phyloP scores from a whole-genome alignment of 2,113 vertebrate species.

The Sus scrofa region DNA sequence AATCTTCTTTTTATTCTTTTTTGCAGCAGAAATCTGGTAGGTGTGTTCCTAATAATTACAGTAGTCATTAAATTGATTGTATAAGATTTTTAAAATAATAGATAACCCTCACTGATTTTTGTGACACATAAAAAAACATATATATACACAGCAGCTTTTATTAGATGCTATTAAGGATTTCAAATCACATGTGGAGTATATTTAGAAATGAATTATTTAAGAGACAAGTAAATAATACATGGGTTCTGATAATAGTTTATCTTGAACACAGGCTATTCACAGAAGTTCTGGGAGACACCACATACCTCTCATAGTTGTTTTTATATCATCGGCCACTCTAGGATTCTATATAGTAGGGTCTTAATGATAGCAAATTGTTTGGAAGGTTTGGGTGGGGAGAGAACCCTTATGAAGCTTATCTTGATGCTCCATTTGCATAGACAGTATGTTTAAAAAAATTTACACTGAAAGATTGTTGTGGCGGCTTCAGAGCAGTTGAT shows the following conservation, averaged over 20 bases:
- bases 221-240: neutral
- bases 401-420: neutral
- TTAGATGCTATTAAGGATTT: slow-evolving; percentile 30
- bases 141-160: neutral
- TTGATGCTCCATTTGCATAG: neutral
- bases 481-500: neutral
- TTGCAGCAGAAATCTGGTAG: neutral
- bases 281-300: neutral
- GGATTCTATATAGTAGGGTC: neutral
- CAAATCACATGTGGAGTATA: slow-evolving; percentile 1
- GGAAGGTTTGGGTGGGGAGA: neutral
- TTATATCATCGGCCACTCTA: neutral
- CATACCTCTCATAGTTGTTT: neutral
- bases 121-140: neutral
- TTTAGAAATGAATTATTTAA: slow-evolving; percentile 55
- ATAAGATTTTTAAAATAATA: neutral
- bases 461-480: neutral
- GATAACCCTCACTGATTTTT: neutral
- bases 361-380: neutral
- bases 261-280: neutral
- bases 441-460: neutral
- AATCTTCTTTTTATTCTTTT: slow-evolving; percentile 41
- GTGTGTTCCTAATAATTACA: slow-evolving; percentile 42
- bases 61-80: neutral
- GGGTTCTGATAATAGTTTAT: slow-evolving; percentile 3